phyloP scores from a whole-genome alignment of 1,140 invertebrate species.

The Nomia melanderi region DNA sequence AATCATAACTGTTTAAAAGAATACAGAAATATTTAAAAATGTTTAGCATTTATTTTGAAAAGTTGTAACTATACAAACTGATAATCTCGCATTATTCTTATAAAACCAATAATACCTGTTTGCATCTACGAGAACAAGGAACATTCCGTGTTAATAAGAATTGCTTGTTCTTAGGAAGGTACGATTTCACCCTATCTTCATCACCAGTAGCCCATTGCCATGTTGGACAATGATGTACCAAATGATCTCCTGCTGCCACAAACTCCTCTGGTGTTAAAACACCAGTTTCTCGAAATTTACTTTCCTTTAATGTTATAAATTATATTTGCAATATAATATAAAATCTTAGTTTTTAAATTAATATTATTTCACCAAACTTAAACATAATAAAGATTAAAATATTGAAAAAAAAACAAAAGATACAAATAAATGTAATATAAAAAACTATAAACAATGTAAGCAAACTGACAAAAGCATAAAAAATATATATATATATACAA shows the following conservation, averaged over 20 bases:
- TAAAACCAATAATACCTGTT: conserved; percentile 85
- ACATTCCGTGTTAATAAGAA: conserved; percentile 98
- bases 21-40: not conserved
- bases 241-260: conserved; percentile 97
- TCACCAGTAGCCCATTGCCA: conserved; percentile 99
- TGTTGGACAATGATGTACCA: conserved; percentile 99
- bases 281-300: conserved; percentile 99
- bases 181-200: conserved; percentile 91
- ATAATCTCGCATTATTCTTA: not conserved
- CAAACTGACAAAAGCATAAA: too few relatives aligned
- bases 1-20: not conserved
- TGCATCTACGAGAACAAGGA: conserved; percentile 95
- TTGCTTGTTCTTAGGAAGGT: conserved; percentile 97
- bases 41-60: not conserved
- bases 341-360: conserved; percentile 6
- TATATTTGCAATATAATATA: conserved; percentile 1
- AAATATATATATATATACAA: too few relatives aligned
- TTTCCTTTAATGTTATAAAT: conserved; percentile 86
- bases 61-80: not conserved
- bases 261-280: conserved; percentile 98
- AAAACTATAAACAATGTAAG: not conserved
- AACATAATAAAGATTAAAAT: not conserved
- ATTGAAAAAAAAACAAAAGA: not conserved
- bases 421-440: not conserved
- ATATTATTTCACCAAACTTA: not conserved